Evolutionary conservation across 1,140 invertebrate genomes (phyloP).

Genomic region (Eueides isabella): DNA sequence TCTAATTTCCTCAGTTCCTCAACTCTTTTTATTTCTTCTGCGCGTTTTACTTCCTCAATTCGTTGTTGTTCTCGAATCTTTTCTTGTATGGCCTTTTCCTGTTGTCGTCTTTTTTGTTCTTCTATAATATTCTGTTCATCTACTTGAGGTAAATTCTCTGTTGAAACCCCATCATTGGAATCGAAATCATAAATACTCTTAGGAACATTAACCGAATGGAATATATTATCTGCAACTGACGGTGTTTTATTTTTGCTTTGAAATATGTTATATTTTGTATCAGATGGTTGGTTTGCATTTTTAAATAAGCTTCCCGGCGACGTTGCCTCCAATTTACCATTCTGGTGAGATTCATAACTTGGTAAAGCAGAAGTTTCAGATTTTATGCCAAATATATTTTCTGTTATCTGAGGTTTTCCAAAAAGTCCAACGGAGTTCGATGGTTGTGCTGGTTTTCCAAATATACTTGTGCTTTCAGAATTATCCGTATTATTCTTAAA

Average conservation of each 20-base stretch:
- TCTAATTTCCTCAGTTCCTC: constrained; percentile 57
- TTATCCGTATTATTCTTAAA: constrained; percentile 50
- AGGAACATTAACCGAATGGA: constrained; percentile 52
- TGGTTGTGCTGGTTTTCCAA: neutral
- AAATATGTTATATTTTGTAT: constrained; percentile 61
- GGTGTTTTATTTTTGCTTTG: constrained; percentile 67
- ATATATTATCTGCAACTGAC: constrained; percentile 62
- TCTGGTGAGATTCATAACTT: constrained; percentile 27
- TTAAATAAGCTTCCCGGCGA: constrained; percentile 72
- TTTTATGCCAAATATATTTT: neutral
- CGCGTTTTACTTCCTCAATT: constrained; percentile 42
- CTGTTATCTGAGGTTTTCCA: neutral
- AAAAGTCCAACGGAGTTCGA: neutral
- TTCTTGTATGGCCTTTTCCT: constrained; percentile 37
- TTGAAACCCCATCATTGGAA: constrained; percentile 46
- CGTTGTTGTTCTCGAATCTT: constrained; percentile 34
- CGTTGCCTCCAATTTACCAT: constrained; percentile 46
- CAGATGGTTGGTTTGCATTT: constrained; percentile 52
- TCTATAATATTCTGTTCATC: constrained; percentile 46
- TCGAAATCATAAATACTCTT: constrained; percentile 63
- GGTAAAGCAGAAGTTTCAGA: neutral
- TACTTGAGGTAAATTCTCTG: constrained; percentile 35
- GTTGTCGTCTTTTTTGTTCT: constrained; percentile 40
- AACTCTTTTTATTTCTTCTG: constrained; percentile 50
- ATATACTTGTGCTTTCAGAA: constrained; percentile 25